Conservation (phyloP, 2,113 vertebrate species). For the Sterna hirundo region DNA sequence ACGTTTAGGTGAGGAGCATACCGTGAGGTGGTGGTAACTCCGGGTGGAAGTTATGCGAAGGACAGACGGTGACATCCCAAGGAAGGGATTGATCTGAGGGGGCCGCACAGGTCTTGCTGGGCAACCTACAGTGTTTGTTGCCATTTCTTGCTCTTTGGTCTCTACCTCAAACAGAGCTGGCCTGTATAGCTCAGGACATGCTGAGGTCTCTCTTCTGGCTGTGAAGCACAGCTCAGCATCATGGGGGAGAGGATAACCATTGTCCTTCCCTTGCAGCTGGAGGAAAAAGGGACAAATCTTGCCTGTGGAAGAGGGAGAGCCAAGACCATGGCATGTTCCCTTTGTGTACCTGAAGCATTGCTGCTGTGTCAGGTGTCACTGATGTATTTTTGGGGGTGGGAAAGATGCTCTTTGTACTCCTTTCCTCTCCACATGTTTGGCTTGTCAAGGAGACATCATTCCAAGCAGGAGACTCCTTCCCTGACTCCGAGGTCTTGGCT, state of each 20-base stretch:
- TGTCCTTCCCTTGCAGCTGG: background rate
- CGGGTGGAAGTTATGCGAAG: background rate
- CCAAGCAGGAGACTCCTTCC: background rate
- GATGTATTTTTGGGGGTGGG: background rate
- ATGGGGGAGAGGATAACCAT: accelerated
- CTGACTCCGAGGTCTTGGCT: background rate
- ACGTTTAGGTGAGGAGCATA: background rate
- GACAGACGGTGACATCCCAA: background rate
- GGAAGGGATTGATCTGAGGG: background rate
- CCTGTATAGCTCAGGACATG: background rate
- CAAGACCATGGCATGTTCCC: background rate
- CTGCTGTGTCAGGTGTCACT: background rate
- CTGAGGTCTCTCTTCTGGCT: background rate
- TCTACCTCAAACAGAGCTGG: background rate
- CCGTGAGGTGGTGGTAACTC: background rate
- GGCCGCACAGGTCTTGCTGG: accelerated
- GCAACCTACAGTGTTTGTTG: background rate
- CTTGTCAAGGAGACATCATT: background rate
- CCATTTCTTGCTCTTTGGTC: accelerated
- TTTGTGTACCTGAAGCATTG: background rate
- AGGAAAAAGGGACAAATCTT: background rate
- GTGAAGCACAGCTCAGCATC: background rate
- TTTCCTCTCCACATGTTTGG: background rate
- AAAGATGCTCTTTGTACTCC: background rate
- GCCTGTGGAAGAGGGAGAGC: background rate